phyloP scores from a whole-genome alignment of 2,797 vertebrate genomes.

The Odontamblyopus lacepedii region DNA sequence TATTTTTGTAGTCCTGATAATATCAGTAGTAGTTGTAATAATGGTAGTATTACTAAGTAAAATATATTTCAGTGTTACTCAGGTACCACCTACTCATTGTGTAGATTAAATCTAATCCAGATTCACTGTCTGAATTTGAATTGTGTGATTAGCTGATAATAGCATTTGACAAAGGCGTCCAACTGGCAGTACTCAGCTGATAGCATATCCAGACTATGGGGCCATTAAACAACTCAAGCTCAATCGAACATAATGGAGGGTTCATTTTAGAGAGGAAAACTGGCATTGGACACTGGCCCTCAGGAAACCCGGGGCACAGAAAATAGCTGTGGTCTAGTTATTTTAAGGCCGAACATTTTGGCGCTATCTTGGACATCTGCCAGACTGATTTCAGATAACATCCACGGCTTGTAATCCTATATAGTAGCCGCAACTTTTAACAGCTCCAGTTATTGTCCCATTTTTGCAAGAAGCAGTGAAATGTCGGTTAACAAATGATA shows the following conservation, averaged over 20 bases:
- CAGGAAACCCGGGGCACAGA: constrained; percentile 55
- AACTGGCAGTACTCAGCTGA: constrained; percentile 75
- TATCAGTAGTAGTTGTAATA: background rate
- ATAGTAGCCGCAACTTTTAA: constrained; percentile 49
- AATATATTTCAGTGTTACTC: background rate
- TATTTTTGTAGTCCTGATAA: background rate
- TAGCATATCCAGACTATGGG: constrained; percentile 69
- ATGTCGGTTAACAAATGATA: constrained; percentile 69
- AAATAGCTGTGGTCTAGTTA: constrained; percentile 60
- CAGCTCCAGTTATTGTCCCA: constrained; percentile 53
- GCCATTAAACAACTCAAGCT: constrained; percentile 70
- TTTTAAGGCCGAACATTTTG: constrained; percentile 57
- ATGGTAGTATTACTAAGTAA: background rate
- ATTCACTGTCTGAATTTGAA: constrained; percentile 36
- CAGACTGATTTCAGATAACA: constrained; percentile 47
- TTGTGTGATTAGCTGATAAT: constrained; percentile 56
- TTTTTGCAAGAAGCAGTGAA: constrained; percentile 53
- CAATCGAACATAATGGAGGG: constrained; percentile 67
- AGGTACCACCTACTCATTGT: background rate
- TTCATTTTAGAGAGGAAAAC: constrained; percentile 41
- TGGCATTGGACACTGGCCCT: constrained; percentile 54
- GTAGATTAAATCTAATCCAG: constrained; percentile 10
- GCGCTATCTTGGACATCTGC: constrained; percentile 46
- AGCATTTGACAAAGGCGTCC: constrained; percentile 41
- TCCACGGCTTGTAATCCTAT: constrained; percentile 42